Conservation (phyloP, 2,888 invertebrate genomes). For the Pheosia tremula region DNA sequence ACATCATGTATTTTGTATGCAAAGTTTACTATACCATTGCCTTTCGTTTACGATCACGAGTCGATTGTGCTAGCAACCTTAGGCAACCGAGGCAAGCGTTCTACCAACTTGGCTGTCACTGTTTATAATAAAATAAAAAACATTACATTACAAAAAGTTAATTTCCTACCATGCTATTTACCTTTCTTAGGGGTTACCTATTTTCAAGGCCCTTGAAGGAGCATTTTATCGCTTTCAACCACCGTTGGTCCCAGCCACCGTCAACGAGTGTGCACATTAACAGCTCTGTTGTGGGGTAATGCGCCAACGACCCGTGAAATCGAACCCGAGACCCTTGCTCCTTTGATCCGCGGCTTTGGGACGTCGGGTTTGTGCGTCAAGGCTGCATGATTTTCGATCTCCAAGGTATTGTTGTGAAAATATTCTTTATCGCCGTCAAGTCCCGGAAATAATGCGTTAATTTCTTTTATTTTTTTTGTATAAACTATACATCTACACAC, state of each 20-base stretch:
- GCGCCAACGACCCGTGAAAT: conserved; percentile 35
- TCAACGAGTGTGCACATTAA: conserved; percentile 17
- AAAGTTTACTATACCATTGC: too few relatives aligned
- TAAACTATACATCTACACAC: too few relatives aligned
- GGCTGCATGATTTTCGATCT: conserved; percentile 8
- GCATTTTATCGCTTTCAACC: conserved; percentile 1
- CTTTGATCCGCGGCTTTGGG: conserved; percentile 35
- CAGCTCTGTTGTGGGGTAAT: conserved; percentile 23
- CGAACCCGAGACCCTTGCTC: conserved; percentile 10
- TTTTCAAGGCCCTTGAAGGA: background rate
- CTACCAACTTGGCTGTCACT: too few relatives aligned
- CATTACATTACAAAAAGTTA: too few relatives aligned
- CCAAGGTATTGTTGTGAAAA: conserved; percentile 8
- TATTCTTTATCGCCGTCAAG: background rate
- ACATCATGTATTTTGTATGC: too few relatives aligned
- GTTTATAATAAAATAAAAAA: too few relatives aligned
- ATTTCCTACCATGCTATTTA: too few relatives aligned
- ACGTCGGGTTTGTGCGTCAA: background rate
- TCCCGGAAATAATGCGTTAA: background rate
- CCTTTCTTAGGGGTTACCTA: too few relatives aligned
- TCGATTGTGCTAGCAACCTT: too few relatives aligned
- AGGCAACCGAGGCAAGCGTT: too few relatives aligned
- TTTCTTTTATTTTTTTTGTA: background rate
- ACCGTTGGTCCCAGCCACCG: background rate
- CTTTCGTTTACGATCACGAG: too few relatives aligned